Percentiles rank a stretch among this genome's conserved stretches.
Evolutionary conservation across 2,797 vertebrate genomes (phyloP).

Genomic region (Ambastaia sidthimunki): DNA sequence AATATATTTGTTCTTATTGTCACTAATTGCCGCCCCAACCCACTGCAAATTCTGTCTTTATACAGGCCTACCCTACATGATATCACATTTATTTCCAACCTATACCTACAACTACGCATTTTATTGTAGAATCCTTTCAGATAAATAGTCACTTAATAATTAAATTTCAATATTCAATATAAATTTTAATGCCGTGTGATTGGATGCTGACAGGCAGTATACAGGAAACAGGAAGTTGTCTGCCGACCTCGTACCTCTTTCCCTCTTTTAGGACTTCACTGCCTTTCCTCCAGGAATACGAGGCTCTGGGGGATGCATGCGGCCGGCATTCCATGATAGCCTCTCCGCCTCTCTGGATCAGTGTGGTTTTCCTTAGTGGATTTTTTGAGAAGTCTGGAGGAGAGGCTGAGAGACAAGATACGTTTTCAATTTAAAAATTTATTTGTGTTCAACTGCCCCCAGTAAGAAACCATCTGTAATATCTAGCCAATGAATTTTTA

Average conservation of each 20-base stretch:
- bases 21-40: too few species aligned
- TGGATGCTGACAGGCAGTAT: not conserved
- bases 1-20: too few species aligned
- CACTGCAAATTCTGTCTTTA: too few species aligned
- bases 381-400: constrained; percentile 85
- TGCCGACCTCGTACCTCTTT: constrained; percentile 76
- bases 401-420: constrained; percentile 74
- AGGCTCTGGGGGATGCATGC: constrained; percentile 82
- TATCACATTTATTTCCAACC: too few species aligned
- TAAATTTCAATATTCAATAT: too few species aligned
- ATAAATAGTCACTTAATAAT: too few species aligned
- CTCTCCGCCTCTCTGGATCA: constrained; percentile 85
- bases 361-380: constrained; percentile 80
- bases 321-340: constrained; percentile 82
- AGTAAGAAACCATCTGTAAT: not conserved
- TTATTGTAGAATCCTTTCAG: too few species aligned
- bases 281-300: constrained; percentile 82
- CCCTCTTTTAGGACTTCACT: constrained; percentile 71
- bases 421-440: not conserved
- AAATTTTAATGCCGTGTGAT: not conserved
- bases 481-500: too few species aligned
- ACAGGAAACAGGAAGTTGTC: constrained; percentile 11
- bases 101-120: too few species aligned
- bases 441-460: not conserved
- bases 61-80: too few species aligned